These are phyloP conservation scores for Crocallis elinguaria DNA, from an alignment of 2,888 invertebrate species.

Conservation along the genomic window DNA sequence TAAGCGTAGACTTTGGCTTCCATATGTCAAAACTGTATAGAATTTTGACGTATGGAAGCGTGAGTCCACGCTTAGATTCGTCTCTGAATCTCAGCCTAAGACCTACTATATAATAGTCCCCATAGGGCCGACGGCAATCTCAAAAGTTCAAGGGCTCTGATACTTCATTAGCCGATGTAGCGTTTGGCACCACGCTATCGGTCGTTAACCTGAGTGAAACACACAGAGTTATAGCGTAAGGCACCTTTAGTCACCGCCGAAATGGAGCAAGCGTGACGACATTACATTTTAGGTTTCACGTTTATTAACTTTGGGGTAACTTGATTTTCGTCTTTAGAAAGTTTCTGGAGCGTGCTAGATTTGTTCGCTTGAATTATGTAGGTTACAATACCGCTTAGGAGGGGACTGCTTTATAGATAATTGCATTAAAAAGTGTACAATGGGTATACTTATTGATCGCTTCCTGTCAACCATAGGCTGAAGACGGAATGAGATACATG, in stretches of 20 bases:
- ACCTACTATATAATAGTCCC: no score
- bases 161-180: constrained; percentile 7
- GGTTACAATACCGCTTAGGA: no score
- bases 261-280: constrained; percentile 7
- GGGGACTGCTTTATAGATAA: no score
- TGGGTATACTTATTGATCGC: no score
- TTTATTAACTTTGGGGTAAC: constrained; percentile 12
- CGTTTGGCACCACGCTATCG: constrained; percentile 25
- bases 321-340: constrained; percentile 5
- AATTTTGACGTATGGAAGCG: no score
- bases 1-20: no score
- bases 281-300: constrained; percentile 9
- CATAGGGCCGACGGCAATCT: background rate
- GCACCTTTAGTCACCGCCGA: background rate
- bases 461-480: no score
- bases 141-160: background rate
- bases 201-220: constrained; percentile 17
- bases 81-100: no score
- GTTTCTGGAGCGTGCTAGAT: background rate
- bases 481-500: no score
- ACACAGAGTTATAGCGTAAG: constrained; percentile 7
- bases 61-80: no score
- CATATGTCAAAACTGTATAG: no score
- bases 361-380: background rate
- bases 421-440: background rate